Evolutionary conservation across 2,113 vertebrate species (phyloP).

Genomic region (Istiophorus platypterus): DNA sequence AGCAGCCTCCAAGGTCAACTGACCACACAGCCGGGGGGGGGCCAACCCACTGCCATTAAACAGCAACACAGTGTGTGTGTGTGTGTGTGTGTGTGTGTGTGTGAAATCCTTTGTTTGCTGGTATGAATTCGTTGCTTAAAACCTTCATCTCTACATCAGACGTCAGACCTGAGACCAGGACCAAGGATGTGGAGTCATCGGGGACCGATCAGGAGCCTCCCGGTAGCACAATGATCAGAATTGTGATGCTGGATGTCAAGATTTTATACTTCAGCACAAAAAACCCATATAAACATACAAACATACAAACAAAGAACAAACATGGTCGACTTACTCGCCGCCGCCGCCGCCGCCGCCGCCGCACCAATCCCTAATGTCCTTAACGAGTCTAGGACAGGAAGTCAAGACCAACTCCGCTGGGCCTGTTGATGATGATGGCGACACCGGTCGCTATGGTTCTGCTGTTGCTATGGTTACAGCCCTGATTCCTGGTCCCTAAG

Average conservation of each 20-base stretch:
- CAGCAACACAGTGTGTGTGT: background rate
- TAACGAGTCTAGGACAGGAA: background rate
- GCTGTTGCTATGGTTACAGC: constrained; percentile 48
- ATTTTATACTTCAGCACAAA: too few relatives aligned
- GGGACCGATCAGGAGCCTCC: too few relatives aligned
- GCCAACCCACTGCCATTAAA: constrained; percentile 24
- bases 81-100: too few relatives aligned
- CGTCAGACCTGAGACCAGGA: too few relatives aligned
- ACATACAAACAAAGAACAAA: too few relatives aligned
- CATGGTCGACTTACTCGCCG: background rate
- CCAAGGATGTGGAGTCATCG: too few relatives aligned
- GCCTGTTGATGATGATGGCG: constrained; percentile 13
- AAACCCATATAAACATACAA: too few relatives aligned
- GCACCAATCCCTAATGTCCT: background rate
- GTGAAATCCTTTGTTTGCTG: too few relatives aligned
- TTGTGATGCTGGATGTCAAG: background rate
- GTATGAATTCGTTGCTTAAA: too few relatives aligned
- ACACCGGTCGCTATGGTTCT: constrained; percentile 31
- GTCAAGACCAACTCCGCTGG: background rate
- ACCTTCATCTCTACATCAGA: too few relatives aligned
- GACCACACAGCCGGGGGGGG: constrained; percentile 29
- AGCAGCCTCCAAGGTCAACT: constrained; percentile 45
- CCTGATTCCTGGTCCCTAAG: constrained; percentile 32
- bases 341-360: background rate
- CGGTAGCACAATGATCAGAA: background rate